phyloP scores from a whole-genome alignment of 2,888 invertebrate genomes.

The Unio pictorum region DNA sequence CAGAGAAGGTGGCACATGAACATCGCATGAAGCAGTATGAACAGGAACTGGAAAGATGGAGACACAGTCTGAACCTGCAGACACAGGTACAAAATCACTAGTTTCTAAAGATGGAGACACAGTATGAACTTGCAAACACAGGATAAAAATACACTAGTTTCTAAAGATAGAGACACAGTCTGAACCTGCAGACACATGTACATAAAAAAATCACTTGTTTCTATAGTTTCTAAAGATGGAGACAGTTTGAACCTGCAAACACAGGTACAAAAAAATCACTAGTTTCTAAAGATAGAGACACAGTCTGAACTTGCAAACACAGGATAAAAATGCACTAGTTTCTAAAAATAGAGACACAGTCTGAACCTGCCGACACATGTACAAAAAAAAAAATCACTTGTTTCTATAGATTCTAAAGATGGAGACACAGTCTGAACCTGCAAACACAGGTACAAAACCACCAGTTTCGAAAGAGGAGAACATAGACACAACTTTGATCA shows the following conservation, averaged over 20 bases:
- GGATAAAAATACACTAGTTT: constrained; percentile 69
- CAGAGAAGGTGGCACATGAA: constrained; percentile 90
- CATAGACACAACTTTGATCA: too few species aligned
- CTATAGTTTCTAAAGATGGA: constrained; percentile 73
- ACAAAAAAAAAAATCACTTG: constrained; percentile 21
- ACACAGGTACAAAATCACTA: constrained; percentile 75
- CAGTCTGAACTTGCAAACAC: constrained; percentile 80
- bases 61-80: constrained; percentile 78
- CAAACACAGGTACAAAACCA: constrained; percentile 78
- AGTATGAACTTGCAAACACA: constrained; percentile 81
- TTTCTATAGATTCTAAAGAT: constrained; percentile 72
- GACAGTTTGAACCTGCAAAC: constrained; percentile 80
- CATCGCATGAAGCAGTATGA: constrained; percentile 86
- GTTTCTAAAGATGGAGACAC: constrained; percentile 20
- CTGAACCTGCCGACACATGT: constrained; percentile 82
- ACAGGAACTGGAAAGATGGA: constrained; percentile 81
- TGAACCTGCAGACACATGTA: constrained; percentile 82
- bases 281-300: constrained; percentile 74
- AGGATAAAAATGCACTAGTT: constrained; percentile 71
- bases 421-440: constrained; percentile 76
- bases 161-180: constrained; percentile 75
- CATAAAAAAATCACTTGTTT: constrained; percentile 12
- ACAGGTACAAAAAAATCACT: constrained; percentile 72
- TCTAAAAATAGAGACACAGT: constrained; percentile 75
- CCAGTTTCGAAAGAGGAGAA: background rate